A percentile compares a stretch with the other conserved stretches of the same genome.
Evolutionary conservation across 2,888 invertebrate species (phyloP).

Genomic region (Oeneis ivallda): DNA sequence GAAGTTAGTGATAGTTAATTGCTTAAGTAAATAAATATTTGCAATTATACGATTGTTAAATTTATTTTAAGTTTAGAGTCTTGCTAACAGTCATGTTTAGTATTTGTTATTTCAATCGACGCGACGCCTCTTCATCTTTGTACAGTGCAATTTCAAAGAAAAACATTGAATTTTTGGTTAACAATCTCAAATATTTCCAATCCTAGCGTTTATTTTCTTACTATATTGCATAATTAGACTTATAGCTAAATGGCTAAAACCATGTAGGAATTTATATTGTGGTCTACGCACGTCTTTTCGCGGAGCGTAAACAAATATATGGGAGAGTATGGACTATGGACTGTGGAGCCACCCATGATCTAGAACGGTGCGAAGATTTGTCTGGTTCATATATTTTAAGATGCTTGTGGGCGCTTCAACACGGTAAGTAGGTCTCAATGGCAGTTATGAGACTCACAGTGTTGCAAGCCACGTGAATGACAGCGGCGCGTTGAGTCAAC

Average conservation of each 20-base stretch:
- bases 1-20: too few species aligned
- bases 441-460: conserved; percentile 26
- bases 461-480: conserved; percentile 48
- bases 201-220: conserved; percentile 3
- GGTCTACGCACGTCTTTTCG: not conserved
- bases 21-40: not conserved
- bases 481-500: conserved; percentile 42
- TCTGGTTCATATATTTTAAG: not conserved
- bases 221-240: not conserved
- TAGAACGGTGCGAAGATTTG: not conserved
- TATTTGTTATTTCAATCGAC: too few species aligned
- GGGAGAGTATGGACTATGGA: too few species aligned
- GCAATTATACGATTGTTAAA: not conserved
- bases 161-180: not conserved
- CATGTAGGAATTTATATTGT: conserved; percentile 22
- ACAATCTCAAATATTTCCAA: conserved; percentile 3
- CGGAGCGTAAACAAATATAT: too few species aligned
- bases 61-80: not conserved
- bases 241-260: conserved; percentile 24
- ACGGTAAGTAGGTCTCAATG: conserved; percentile 20
- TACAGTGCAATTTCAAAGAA: not conserved
- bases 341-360: too few species aligned
- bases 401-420: not conserved
- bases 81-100: not conserved
- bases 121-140: not conserved